Evolutionary conservation across 2,888 invertebrate genomes (phyloP), one percentile per base, ranked within the genome.

Genomic region (Syrphus vitripennis): DNA sequence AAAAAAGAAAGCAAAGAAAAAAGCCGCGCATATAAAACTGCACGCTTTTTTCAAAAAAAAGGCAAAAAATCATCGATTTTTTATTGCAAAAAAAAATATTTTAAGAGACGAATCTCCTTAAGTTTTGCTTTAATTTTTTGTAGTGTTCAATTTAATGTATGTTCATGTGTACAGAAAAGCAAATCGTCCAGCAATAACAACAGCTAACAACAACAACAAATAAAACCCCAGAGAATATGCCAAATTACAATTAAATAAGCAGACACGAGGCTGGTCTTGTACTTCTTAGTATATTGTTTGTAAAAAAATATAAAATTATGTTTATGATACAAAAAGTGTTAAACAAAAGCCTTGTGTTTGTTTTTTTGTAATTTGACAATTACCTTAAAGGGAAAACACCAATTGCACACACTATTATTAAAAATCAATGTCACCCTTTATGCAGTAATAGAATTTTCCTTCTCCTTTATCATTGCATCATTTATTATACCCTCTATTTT

Each of bases 71-170:
- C 42, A 50, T 55, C 24, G 37, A 42, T 37, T 69, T 55, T 55
- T 31, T 37, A 37, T 40, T 55, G 55, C 57, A 55, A 81, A 70
- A 16, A 63, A 40, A 16, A 48, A 59, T 63, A 24, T 26, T 63
- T 34, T 55, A 84, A 71, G 34, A 65, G 59, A 65, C 72, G 86
- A 89, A 90, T 91, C 91, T 91, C 92, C 92, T 91, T 91, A 90
- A 90, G 92, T 92, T 92, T 91, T 92, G 92, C 91, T 90, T 88
- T 89, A 91, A 91, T 91, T 91, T 91, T 92, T 92, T 92, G 92
- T 92, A 91, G 92, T 92, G 92, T 91, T 91, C 91, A 92, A 91
- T 91, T 91, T 91, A 91, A 91, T 91, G 91, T 91, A 90, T 91
- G 90, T 91, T 75, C 63, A 90, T 91, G 90, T 91, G 91, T 91